Conservation (phyloP, 2,113 vertebrate species). For the Geococcyx californianus region DNA sequence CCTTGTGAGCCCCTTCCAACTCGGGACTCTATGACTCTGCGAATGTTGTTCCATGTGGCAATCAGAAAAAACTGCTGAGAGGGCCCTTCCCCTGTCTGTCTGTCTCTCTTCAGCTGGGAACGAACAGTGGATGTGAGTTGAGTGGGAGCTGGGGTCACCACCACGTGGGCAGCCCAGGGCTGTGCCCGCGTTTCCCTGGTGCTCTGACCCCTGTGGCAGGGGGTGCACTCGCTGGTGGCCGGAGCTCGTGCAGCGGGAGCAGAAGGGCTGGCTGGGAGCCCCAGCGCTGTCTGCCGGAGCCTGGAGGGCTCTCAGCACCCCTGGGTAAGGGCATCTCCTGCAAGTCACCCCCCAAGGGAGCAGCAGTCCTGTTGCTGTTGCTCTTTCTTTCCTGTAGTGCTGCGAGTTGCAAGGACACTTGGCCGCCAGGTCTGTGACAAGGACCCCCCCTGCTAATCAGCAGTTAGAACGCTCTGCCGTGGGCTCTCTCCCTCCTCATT, state of each 20-base stretch:
- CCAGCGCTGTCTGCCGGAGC: accelerated
- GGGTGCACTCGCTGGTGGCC: neutral
- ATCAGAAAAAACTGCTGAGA: neutral
- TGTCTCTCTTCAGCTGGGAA: neutral
- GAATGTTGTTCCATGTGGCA: neutral
- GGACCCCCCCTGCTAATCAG: neutral
- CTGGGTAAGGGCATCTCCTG: neutral
- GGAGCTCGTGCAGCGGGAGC: neutral
- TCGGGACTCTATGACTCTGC: too few species aligned
- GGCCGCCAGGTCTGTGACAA: neutral
- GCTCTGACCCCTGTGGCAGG: accelerated
- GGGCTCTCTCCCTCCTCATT: constrained; percentile 41
- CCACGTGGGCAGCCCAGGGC: accelerated
- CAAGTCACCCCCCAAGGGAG: neutral
- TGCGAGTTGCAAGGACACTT: neutral
- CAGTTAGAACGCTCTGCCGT: neutral
- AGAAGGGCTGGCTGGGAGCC: neutral
- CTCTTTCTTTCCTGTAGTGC: neutral
- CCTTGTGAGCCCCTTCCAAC: too few species aligned
- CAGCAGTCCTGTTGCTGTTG: neutral
- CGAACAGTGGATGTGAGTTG: neutral
- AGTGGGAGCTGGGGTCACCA: neutral
- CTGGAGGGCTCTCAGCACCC: neutral
- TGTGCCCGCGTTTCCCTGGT: accelerated
- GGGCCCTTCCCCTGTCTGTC: neutral